phyloP scores from a whole-genome alignment of 2,888 invertebrate genomes.

The Stratiomys singularior region DNA sequence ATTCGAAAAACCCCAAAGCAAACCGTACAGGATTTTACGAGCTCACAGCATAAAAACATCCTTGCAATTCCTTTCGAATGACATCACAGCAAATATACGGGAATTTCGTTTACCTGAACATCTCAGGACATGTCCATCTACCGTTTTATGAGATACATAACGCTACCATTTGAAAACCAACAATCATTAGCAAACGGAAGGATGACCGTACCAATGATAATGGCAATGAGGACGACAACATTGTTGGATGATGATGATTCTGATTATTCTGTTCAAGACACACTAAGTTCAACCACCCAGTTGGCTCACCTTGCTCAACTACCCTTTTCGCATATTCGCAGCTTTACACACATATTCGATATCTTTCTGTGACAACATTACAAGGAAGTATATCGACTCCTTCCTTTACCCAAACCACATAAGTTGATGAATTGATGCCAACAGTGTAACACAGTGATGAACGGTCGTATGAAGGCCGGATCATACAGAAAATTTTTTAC shows the following conservation, averaged over 20 bases:
- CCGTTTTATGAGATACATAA: neutral
- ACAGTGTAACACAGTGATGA: neutral
- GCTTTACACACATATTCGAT: too few relatives aligned
- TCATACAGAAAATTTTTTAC: neutral
- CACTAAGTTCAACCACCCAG: neutral
- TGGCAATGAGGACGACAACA: too few relatives aligned
- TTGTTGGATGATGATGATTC: constrained; percentile 33
- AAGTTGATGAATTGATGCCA: neutral
- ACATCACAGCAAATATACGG: constrained; percentile 35
- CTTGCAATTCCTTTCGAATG: constrained; percentile 48
- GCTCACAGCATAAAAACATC: constrained; percentile 49
- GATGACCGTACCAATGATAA: too few relatives aligned
- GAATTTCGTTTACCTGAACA: constrained; percentile 26
- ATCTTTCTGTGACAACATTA: constrained; percentile 7
- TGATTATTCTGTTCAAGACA: constrained; percentile 39
- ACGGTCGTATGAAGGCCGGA: neutral
- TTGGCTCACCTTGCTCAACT: too few relatives aligned
- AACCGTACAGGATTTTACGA: constrained; percentile 40
- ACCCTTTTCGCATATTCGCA: constrained; percentile 19
- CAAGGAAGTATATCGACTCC: neutral
- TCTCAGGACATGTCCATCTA: neutral
- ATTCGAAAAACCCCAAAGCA: too few relatives aligned
- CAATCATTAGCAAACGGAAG: constrained; percentile 39
- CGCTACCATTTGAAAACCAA: too few relatives aligned
- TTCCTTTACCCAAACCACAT: neutral